Evolutionary conservation across 92 coral and sea anemone species (phyloP).

Genomic region (Bergia sp.): DNA sequence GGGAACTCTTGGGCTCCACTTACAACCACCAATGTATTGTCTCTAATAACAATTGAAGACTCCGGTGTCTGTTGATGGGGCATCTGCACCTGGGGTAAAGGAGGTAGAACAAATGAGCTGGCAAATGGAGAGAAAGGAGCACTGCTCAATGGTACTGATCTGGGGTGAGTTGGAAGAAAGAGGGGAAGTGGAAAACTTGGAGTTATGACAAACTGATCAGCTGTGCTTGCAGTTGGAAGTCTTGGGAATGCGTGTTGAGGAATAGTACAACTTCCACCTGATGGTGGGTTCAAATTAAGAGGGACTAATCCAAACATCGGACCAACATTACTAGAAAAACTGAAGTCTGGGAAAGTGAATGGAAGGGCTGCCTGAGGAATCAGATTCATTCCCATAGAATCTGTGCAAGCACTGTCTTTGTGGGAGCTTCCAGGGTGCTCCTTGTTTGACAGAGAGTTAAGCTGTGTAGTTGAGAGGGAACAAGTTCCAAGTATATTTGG

Average conservation of each 20-base stretch:
- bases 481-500: conserved; percentile 37
- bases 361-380: neutral
- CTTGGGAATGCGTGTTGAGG: neutral
- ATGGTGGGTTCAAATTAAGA: neutral
- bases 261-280: neutral
- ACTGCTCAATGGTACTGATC: neutral
- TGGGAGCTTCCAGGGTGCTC: neutral
- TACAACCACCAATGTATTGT: conserved; percentile 35
- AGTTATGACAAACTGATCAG: neutral
- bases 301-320: neutral
- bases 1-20: conserved; percentile 40
- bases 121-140: conserved; percentile 16
- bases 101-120: neutral
- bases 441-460: neutral
- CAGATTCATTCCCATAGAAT: neutral
- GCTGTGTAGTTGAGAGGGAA: conserved; percentile 1
- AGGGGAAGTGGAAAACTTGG: neutral
- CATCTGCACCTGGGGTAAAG: neutral
- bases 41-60: conserved; percentile 38
- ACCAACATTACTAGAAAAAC: neutral
- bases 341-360: neutral
- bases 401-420: neutral
- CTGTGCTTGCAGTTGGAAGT: neutral
- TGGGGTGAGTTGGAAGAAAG: conserved; percentile 6
- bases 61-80: conserved; percentile 22